Evolutionary conservation across 2,888 invertebrate genomes (phyloP), one percentile per base, ranked within the genome.

Genomic region (Tenthredo scrophulariae): DNA sequence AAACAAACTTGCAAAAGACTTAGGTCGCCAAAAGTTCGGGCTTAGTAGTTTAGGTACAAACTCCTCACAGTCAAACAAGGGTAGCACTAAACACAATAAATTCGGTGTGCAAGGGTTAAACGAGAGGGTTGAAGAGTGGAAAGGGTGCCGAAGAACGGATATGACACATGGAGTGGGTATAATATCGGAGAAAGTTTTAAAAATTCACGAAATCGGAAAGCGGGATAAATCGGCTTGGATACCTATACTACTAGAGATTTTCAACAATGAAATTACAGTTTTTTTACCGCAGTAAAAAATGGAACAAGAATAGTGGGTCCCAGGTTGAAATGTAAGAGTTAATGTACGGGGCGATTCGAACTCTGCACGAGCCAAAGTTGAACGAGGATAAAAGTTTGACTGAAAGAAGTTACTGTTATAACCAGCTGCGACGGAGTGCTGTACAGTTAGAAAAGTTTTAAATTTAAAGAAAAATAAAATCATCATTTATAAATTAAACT

Each of bases 381-480:
- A 13, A 18, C 9, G 13, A 72, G 40, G 22, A 72, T 43, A 22
- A 72, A 15, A 75, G 40, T 46, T 75, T 6, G 50, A 29, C 46
- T 29, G 50, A 77, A 26, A 77, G 2, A 77, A 77, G 50, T 54
- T n/a, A 54, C 54, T 54, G 2, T 33, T 29, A 62, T 13, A 58
- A 18, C 22, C 80, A 62, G 33, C 80, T 80, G 80, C 58, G 40
- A 62, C 80, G 18, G 33, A 80, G 37, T 62, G 40, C 72, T 72
- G 62, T 72, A 62, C 80, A 26, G 40, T 58, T 58, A 22, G 7
- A 6, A 79, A 79, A 80, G n/a, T 80, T 80, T 80, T n/a, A 80
- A 58, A 80, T 80, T 62, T 62, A n/a, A 50, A 50, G 50, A 80
- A 40, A 40, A 80, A 80, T 40, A 62, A 80, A 58, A 54, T 33